Base-by-base conservation (phyloP, 2,888 invertebrate genomes). In the Troglohyphantes excavatus region DNA sequence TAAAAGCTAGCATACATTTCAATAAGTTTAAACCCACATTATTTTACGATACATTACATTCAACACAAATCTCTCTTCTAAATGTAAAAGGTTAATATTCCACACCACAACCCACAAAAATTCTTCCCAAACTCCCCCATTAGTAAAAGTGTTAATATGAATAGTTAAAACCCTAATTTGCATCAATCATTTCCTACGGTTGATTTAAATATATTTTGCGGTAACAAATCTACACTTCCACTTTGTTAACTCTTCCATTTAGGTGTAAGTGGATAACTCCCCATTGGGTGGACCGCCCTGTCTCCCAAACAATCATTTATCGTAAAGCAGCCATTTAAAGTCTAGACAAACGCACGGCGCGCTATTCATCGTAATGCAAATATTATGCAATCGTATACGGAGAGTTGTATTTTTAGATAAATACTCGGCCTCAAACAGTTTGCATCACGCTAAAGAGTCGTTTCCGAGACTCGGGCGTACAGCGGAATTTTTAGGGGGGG, bases 351-450 rank as follows among this genome's bases (percentile, higher is more conserved):
- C 73, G n/a, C 59, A 46, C 9, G 39, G 46, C 29, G 2, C n/a
- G 26, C 29, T 19, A 27, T 76, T 61, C 23, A 19, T 23, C 2
- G 61, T 26, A 76, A 76, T 76, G 75, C 75, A 76, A 76, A 76
- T 76, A 76, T 76, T 76, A 76, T 76, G 61, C 75, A 76, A 53
- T 75, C 73, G 73, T 27, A 53, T 53, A 53, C 46, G 59, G 27
- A 75, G 75, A 13, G 29, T 33, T 76, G 61, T 33, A 76, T 76
- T 76, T 76, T 76, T 76, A 61, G 61, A 76, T 76, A 76, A 76
- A 76, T 63, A 61, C 61, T 33, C 19, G 3, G 61, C 61, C n/a
- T 26, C 73, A 26, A 53, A 75, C 61, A 29, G 53, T 61, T 76
- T 19, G 13, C 33, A 29, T 29, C 75, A 76, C 75, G 75, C 75